These are phyloP conservation scores for Sphaeridia pumilis DNA, from an alignment of 2,888 invertebrate species.

Conservation along the genomic window DNA sequence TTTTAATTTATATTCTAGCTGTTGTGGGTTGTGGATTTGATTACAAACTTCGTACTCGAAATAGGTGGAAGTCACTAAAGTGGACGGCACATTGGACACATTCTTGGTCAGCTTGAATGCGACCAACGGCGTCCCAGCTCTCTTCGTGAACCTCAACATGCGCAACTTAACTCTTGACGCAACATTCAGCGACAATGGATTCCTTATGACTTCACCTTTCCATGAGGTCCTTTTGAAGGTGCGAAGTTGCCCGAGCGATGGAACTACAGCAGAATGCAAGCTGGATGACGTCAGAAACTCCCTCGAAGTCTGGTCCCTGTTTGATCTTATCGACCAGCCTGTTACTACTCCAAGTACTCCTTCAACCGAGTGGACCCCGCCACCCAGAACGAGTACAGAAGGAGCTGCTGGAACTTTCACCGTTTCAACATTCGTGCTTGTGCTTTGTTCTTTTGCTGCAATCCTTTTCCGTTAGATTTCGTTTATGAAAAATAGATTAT, in stretches of 20 bases:
- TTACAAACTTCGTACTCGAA: neutral
- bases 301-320: constrained; percentile 13
- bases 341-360: neutral
- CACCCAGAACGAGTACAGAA: neutral
- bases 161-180: constrained; percentile 49
- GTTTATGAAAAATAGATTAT: too few species aligned
- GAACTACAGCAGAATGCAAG: too few species aligned
- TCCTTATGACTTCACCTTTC: constrained; percentile 41
- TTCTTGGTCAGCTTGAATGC: constrained; percentile 39
- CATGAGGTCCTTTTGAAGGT: constrained; percentile 37
- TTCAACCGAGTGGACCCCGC: neutral
- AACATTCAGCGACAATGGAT: constrained; percentile 64
- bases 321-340: constrained; percentile 2
- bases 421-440: too few species aligned
- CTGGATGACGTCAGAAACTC: constrained; percentile 6
- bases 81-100: constrained; percentile 7
- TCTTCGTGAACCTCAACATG: constrained; percentile 55
- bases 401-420: too few species aligned
- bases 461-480: too few species aligned
- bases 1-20: neutral
- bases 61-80: constrained; percentile 4
- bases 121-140: constrained; percentile 46
- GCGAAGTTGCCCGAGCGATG: constrained; percentile 8
- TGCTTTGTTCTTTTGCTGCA: too few species aligned
- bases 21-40: too few species aligned